Percentiles rank a stretch among this genome's conserved stretches.
These are phyloP conservation scores for Heliconius nattereri DNA, from an alignment of 1,140 invertebrate species.

Conservation along the genomic window DNA sequence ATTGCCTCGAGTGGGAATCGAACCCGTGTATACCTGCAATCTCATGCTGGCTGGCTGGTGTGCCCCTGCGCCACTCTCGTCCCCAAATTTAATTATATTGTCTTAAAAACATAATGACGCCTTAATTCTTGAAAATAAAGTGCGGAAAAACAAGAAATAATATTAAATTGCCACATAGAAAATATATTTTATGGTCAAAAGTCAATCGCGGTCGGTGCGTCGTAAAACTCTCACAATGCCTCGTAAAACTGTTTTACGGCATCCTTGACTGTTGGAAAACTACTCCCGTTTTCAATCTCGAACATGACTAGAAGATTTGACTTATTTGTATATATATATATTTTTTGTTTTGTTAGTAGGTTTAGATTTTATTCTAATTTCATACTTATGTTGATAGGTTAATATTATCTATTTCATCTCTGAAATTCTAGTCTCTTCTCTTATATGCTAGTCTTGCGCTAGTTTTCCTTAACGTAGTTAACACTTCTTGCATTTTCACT, in stretches of 20 bases:
- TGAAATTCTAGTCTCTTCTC: too few relatives aligned
- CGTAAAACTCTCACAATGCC: constrained; percentile 60
- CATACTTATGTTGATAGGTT: too few relatives aligned
- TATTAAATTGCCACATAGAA: constrained; percentile 55
- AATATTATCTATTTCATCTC: too few relatives aligned
- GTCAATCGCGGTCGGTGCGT: constrained; percentile 55
- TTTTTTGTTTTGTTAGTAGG: background rate
- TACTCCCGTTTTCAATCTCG: constrained; percentile 42
- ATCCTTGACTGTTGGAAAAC: constrained; percentile 40
- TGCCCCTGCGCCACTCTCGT: too few relatives aligned
- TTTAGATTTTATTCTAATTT: too few relatives aligned
- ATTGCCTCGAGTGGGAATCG: too few relatives aligned
- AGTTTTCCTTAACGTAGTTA: too few relatives aligned
- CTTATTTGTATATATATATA: background rate
- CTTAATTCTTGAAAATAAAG: constrained; percentile 27
- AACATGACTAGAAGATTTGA: background rate
- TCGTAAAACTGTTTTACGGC: constrained; percentile 61
- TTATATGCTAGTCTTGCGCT: too few relatives aligned
- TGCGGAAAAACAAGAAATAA: constrained; percentile 37
- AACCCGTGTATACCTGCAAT: too few relatives aligned
- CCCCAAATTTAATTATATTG: too few relatives aligned
- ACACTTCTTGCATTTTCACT: too few relatives aligned
- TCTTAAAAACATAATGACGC: background rate
- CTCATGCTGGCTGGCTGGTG: too few relatives aligned
- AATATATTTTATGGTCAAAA: constrained; percentile 63